Percentiles rank a stretch among this genome's conserved stretches.
These are phyloP conservation scores for Tiliqua scincoides DNA, from an alignment of 2,113 vertebrate species.

Conservation along the genomic window DNA sequence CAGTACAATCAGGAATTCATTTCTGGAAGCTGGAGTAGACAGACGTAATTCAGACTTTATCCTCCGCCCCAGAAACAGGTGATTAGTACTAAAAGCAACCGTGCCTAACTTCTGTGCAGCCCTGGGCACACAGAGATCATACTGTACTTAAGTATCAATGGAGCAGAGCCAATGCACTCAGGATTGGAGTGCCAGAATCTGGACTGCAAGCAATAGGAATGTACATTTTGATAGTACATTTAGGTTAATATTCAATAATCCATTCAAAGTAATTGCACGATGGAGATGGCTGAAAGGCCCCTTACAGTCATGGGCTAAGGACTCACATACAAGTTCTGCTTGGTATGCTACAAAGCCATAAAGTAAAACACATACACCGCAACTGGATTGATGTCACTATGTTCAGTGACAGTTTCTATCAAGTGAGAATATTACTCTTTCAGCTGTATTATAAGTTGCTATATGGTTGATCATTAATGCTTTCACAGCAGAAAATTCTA, in stretches of 20 bases:
- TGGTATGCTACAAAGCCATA: slow-evolving; percentile 62
- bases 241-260: slow-evolving; percentile 36
- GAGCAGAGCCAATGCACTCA: neutral
- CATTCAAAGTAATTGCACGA: slow-evolving; percentile 51
- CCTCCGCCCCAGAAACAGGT: neutral
- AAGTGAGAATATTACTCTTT: slow-evolving; percentile 36
- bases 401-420: slow-evolving; percentile 64
- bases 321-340: slow-evolving; percentile 49
- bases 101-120: neutral
- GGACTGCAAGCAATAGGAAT: neutral
- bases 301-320: slow-evolving; percentile 59
- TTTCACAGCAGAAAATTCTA: slow-evolving; percentile 29
- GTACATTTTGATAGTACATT: slow-evolving; percentile 19
- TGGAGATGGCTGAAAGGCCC: slow-evolving; percentile 40
- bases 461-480: slow-evolving; percentile 56
- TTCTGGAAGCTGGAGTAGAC: neutral
- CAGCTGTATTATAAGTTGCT: slow-evolving; percentile 51
- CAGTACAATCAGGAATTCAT: neutral
- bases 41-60: neutral
- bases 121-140: neutral
- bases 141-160: neutral
- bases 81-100: neutral
- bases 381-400: slow-evolving; percentile 62
- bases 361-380: slow-evolving; percentile 66
- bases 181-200: neutral